Evolutionary conservation across 35 echinoderm and acorn worm genomes (phyloP).

Genomic region (Amphiura filiformis): DNA sequence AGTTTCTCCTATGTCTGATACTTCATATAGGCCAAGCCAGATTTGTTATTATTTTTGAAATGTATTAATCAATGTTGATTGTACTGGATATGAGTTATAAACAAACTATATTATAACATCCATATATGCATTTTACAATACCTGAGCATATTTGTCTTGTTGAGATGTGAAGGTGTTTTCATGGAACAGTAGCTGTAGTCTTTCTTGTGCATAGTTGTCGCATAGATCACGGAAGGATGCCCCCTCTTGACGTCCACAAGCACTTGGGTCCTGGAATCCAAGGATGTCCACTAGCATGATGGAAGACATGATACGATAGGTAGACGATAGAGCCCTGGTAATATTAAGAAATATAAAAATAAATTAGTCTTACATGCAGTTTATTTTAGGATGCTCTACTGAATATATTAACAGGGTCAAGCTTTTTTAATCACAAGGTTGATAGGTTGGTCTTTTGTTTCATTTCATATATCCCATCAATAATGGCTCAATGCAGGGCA

Average conservation of each 20-base stretch:
- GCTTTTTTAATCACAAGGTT: too few species aligned
- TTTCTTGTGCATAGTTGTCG: conserved; percentile 91
- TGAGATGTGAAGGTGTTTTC: conserved; percentile 74
- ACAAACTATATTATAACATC: too few species aligned
- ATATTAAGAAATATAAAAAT: conserved; percentile 2
- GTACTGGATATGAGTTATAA: too few species aligned
- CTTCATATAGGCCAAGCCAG: too few species aligned
- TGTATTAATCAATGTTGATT: too few species aligned
- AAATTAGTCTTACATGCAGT: too few species aligned
- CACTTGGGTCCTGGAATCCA: conserved; percentile 83
- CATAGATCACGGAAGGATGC: conserved; percentile 86
- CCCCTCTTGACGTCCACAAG: conserved; percentile 58
- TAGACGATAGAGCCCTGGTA: conserved; percentile 62
- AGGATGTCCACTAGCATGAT: conserved; percentile 79
- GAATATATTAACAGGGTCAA: too few species aligned
- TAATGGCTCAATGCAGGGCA: too few species aligned
- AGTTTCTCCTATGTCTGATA: too few species aligned
- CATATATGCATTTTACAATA: neutral
- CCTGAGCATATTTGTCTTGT: conserved; percentile 88
- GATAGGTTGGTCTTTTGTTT: too few species aligned
- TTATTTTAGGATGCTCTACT: neutral
- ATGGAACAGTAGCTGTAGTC: conserved; percentile 72
- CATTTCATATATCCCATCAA: too few species aligned
- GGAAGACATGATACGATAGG: conserved; percentile 77
- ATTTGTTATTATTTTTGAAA: too few species aligned